These are phyloP conservation scores for Pharmacophagus antenor DNA, from an alignment of 2,888 invertebrate genomes.

Conservation along the genomic window DNA sequence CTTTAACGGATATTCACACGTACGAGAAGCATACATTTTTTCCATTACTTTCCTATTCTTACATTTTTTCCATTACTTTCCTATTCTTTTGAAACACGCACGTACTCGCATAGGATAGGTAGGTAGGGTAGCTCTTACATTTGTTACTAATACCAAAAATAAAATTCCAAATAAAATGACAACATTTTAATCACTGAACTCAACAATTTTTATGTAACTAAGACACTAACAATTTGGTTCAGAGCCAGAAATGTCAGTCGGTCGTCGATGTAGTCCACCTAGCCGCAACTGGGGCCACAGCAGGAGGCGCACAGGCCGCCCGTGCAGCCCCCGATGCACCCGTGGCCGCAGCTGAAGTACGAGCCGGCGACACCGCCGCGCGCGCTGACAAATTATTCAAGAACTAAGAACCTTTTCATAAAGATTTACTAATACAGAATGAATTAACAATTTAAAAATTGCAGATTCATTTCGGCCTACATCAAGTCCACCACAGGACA, in stretches of 20 bases:
- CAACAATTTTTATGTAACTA: constrained; percentile 10
- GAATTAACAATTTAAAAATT: no score
- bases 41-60: no score
- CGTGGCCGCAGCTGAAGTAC: constrained; percentile 65
- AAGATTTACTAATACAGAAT: no score
- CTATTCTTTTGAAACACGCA: no score
- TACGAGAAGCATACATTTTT: no score
- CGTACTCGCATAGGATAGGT: no score
- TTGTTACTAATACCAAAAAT: neutral
- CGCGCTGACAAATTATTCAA: constrained; percentile 51
- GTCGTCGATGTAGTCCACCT: neutral
- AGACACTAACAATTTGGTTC: constrained; percentile 14
- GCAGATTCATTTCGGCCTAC: no score
- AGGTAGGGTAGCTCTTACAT: no score
- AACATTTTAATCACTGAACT: neutral
- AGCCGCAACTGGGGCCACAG: constrained; percentile 61
- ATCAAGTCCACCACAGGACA: no score
- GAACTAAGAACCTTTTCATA: no score
- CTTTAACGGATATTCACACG: no score
- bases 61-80: no score
- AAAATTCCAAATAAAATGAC: neutral
- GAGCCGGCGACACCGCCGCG: constrained; percentile 62
- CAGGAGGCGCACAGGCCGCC: constrained; percentile 61
- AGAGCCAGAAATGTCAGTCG: neutral
- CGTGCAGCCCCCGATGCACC: constrained; percentile 67